Evolutionary conservation across 2,797 vertebrate genomes (phyloP).

Genomic region (Gambusia yucatana): DNA sequence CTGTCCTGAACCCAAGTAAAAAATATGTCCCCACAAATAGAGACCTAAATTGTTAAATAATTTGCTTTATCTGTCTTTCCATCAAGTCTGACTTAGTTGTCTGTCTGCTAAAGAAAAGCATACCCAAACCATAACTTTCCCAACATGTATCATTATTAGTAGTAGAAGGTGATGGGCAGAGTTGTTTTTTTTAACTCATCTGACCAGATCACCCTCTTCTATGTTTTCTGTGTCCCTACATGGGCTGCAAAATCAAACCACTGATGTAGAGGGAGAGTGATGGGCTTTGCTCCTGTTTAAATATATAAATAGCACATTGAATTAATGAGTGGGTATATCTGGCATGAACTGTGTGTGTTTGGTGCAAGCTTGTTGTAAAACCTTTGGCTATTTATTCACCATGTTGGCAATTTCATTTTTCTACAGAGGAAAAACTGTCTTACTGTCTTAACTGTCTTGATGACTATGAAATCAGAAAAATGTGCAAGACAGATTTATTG

Average conservation of each 20-base stretch:
- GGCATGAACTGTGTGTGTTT: background rate
- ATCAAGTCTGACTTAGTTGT: background rate
- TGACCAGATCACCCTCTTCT: background rate
- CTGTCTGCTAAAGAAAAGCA: background rate
- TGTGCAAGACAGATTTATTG: background rate
- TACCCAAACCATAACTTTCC: background rate
- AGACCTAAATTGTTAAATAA: background rate
- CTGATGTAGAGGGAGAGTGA: background rate
- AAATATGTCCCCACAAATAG: background rate
- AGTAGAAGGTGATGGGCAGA: background rate
- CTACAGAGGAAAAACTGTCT: background rate
- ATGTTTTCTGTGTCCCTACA: background rate
- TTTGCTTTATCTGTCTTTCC: background rate
- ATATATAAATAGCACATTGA: background rate
- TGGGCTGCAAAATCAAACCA: background rate
- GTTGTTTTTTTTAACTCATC: background rate
- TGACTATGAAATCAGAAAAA: background rate
- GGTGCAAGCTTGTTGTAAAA: background rate
- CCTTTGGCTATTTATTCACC: background rate
- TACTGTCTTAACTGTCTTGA: background rate
- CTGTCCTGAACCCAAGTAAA: background rate
- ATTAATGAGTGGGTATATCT: background rate
- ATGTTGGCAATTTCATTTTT: background rate
- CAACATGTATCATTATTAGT: background rate
- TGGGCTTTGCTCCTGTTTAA: background rate